Base-by-base conservation (phyloP, 2,888 invertebrate genomes). In the Venustoraphidia nigricollis region DNA sequence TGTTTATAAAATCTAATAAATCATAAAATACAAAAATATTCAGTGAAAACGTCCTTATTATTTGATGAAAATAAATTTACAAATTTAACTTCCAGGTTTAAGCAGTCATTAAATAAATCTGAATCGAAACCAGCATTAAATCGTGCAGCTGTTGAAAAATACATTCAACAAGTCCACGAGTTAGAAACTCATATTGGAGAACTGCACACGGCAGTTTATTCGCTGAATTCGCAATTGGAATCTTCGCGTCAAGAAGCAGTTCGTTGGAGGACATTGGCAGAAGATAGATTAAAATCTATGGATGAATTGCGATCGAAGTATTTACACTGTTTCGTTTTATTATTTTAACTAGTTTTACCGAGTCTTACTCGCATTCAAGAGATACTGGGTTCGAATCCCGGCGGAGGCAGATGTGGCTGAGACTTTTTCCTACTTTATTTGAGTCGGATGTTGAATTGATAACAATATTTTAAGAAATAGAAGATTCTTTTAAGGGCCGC, bases 201-300 rank as follows among this genome's bases (percentile, higher is more conserved):
- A 53, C 57, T 73, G 42, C 67, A 69, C 47, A 73, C 73, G 10
- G 66, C 64, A 50, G 59, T 71, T 14, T 66, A 70, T 6, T 69
- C 69, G 35, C 59, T 75, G 2, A 70, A 72, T 49, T 69, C 70
- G 4, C 74, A 76, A 57, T 58, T 77, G 48, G 67, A 69, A 46
- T 65, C 71, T 34, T 67, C 70, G 44, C 62, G 70, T 50, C 68
- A 73, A 57, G 69, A 76, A 55, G 67, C 71, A n/a, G 69, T 72
- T 47, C 70, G 82, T 38, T 84, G 83, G 83, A 77, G 78, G 59
- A 68, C 69, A 42, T 67, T 83, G 53, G 82, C 83, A 6, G 70
- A 76, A 47, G 81, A 82, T 60, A 70, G 83, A 57, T 63, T 83
- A 8, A 66, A 70, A 34, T 77, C 79, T 59, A 77, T 83, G 70